These are phyloP conservation scores for Alauda arvensis DNA, from an alignment of 2,797 vertebrate species.

Conservation along the genomic window DNA sequence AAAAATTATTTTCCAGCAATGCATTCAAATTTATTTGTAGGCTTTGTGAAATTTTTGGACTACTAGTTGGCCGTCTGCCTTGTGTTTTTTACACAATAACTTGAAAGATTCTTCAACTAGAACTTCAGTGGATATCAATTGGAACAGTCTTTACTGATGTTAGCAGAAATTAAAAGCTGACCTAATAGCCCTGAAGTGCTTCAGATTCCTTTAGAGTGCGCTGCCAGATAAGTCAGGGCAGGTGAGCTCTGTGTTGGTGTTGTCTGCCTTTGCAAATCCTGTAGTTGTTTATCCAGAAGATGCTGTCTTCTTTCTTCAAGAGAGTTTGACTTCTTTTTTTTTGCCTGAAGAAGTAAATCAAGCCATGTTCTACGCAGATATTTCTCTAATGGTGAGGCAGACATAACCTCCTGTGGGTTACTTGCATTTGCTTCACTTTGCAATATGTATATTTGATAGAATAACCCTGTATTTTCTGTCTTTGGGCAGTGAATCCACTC, in stretches of 20 bases:
- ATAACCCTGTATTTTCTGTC: background rate
- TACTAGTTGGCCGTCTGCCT: background rate
- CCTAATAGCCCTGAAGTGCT: background rate
- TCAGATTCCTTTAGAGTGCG: background rate
- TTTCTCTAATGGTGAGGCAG: background rate
- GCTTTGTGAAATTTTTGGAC: background rate
- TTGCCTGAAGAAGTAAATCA: background rate
- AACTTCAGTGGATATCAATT: background rate
- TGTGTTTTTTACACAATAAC: background rate
- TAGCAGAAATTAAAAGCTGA: background rate
- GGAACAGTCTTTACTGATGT: background rate
- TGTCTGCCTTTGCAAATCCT: background rate
- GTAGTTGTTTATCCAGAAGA: background rate
- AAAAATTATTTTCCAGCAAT: background rate
- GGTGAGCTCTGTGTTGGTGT: background rate
- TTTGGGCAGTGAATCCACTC: background rate
- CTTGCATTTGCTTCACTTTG: background rate
- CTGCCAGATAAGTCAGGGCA: background rate
- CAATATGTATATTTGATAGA: background rate
- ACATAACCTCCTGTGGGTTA: background rate
- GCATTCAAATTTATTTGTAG: background rate
- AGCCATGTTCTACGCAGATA: background rate
- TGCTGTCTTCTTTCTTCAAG: background rate
- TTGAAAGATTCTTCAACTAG: background rate
- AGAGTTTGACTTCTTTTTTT: background rate